Evolutionary conservation across 2,113 vertebrate genomes (phyloP).

Genomic region (Corythaixoides concolor): DNA sequence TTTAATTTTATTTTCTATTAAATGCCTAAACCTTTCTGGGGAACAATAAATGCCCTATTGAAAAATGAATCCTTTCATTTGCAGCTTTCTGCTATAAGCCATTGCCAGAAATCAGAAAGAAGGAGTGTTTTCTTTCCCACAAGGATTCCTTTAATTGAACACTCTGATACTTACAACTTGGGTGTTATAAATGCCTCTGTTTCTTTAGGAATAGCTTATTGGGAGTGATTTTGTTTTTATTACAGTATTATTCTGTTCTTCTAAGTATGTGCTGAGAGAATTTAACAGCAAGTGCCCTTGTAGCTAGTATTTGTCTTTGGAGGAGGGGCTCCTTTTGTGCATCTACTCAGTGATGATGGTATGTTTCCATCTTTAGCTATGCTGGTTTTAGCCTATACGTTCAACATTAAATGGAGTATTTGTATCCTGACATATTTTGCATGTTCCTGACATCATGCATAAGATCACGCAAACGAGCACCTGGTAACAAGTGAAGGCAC

Average conservation of each 20-base stretch:
- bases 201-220: slow-evolving; percentile 27
- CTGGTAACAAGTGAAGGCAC: background rate
- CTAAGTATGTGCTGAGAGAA: background rate
- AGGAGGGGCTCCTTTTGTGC: background rate
- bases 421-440: background rate
- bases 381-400: background rate
- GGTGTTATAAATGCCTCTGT: background rate
- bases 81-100: slow-evolving; percentile 44
- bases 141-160: slow-evolving; percentile 25
- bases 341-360: background rate
- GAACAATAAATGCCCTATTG: background rate
- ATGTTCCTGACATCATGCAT: slow-evolving; percentile 17
- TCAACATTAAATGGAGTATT: slow-evolving; percentile 3
- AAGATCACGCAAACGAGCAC: slow-evolving; percentile 8
- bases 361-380: background rate
- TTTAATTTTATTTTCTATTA: slow-evolving; percentile 21
- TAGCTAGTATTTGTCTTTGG: slow-evolving; percentile 1
- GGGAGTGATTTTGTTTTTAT: background rate
- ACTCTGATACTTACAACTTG: background rate
- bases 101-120: slow-evolving; percentile 26
- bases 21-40: background rate
- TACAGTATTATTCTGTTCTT: background rate
- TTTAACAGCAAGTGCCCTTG: slow-evolving; percentile 21
- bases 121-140: slow-evolving; percentile 23
- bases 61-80: slow-evolving; percentile 46